Evolutionary conservation across 2,113 vertebrate genomes (phyloP).

Genomic region (Grantiella picta): DNA sequence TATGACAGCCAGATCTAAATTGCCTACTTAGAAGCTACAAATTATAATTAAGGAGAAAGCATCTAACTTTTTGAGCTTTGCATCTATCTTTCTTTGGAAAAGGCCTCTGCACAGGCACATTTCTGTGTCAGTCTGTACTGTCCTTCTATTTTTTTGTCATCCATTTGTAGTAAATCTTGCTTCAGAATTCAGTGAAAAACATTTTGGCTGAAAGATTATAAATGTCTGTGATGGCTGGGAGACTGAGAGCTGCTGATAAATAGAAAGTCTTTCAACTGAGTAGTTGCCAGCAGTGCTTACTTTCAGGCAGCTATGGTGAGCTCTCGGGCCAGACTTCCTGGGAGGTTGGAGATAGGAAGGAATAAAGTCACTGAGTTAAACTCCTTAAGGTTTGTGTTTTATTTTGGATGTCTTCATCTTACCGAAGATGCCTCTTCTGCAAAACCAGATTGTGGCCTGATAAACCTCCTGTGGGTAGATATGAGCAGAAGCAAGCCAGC

Average conservation of each 20-base stretch:
- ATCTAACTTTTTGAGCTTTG: background rate
- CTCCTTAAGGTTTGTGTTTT: background rate
- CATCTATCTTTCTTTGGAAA: background rate
- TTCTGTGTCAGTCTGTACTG: background rate
- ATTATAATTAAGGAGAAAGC: slow-evolving; percentile 3
- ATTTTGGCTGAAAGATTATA: background rate
- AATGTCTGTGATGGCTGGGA: background rate
- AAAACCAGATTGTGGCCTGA: background rate
- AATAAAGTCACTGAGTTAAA: background rate
- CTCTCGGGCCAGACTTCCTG: background rate
- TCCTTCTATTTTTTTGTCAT: background rate
- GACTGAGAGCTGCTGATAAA: background rate
- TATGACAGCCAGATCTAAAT: slow-evolving; percentile 27
- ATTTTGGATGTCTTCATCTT: background rate
- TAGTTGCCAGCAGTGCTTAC: background rate
- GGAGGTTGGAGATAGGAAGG: background rate
- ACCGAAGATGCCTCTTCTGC: background rate
- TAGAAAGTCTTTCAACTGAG: background rate
- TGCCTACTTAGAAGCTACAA: slow-evolving; percentile 30
- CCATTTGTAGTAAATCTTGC: background rate
- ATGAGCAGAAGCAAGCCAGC: background rate
- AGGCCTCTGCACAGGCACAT: background rate
- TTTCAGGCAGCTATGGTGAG: background rate
- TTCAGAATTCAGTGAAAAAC: background rate
- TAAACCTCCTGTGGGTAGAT: background rate